Evolutionary conservation across 2,113 vertebrate species (phyloP), one percentile per base, ranked within the genome.

Genomic region (Furnarius figulus): DNA sequence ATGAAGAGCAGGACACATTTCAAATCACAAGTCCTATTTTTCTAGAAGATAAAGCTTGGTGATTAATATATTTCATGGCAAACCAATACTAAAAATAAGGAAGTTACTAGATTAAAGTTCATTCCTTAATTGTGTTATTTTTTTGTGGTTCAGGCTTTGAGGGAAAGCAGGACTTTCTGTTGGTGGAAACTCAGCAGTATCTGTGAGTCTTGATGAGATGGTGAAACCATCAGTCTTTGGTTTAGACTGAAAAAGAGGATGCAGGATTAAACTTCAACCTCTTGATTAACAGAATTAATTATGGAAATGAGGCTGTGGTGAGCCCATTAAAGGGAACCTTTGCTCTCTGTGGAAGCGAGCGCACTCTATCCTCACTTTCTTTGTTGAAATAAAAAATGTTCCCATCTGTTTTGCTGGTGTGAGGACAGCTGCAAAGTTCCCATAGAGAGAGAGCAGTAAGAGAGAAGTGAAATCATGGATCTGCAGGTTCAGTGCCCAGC

Each of bases 221-320:
- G 33, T 63, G 61, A 89, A 84, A 14, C 35, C 66, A 80, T 66
- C 27, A 30, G 24, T 53, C 86, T 87, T 92, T 55, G n/a, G 21
- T 55, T 90, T 44, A 47, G 35, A 21, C 30, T 61, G 1, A 53
- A 67, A 50, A 77, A 24, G 24, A 61, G 27, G 53, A 73, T 62
- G 35, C 20, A 58, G 84, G 79, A 86, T 92, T 94, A 90, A 85
- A 88, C 75, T 67, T 87, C 39, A 93, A 14, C 53, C 70, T 72
- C 74, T 52, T 91, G 87, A 90, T 92, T 70, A 88, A 71, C 55
- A 87, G 47, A 92, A 90, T 92, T 95, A 93, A 77, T 92, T 95
- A 88, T 58, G 68, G 61, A 93, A 74, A 95, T 84, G 47, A 92
- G 75, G 85, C 59, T 74, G 49, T 47, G 63, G 35, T 28, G 35